Conservation (phyloP, 2,797 vertebrate species). For the Clarias laeviceps region DNA sequence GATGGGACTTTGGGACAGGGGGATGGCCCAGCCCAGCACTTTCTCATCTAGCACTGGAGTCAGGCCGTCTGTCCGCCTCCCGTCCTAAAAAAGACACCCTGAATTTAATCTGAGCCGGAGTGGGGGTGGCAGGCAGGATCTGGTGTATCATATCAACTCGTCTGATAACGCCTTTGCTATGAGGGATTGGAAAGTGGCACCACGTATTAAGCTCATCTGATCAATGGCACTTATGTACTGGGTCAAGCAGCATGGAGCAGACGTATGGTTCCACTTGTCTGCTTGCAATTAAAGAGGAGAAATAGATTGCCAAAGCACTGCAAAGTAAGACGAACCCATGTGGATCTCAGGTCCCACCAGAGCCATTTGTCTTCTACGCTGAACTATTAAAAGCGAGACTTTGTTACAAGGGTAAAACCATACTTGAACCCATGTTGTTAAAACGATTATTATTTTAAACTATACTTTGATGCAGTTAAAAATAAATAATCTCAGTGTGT, state of each 20-base stretch:
- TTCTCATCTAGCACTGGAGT: constrained; percentile 74
- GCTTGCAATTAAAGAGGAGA: constrained; percentile 60
- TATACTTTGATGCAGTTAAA: constrained; percentile 14
- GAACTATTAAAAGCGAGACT: constrained; percentile 51
- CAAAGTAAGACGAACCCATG: constrained; percentile 59
- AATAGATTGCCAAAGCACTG: constrained; percentile 62
- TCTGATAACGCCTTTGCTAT: constrained; percentile 80
- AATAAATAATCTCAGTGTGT: constrained; percentile 1
- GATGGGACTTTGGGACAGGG: constrained; percentile 68
- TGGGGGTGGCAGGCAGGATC: constrained; percentile 71
- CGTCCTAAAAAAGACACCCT: constrained; percentile 64
- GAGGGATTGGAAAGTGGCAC: constrained; percentile 80
- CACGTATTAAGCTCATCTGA: constrained; percentile 80
- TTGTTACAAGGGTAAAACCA: constrained; percentile 52
- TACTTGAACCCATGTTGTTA: constrained; percentile 24
- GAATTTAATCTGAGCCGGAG: constrained; percentile 71
- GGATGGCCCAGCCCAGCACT: constrained; percentile 65
- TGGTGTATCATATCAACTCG: constrained; percentile 77
- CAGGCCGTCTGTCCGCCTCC: constrained; percentile 80
- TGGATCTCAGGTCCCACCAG: constrained; percentile 45
- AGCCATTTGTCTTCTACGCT: constrained; percentile 59
- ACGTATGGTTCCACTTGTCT: constrained; percentile 75
- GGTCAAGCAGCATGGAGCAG: constrained; percentile 75
- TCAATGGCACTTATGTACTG: constrained; percentile 84
- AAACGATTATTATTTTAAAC: constrained; percentile 6